Evolutionary conservation across 2,113 vertebrate species (phyloP).

Genomic region (Scomber japonicus): DNA sequence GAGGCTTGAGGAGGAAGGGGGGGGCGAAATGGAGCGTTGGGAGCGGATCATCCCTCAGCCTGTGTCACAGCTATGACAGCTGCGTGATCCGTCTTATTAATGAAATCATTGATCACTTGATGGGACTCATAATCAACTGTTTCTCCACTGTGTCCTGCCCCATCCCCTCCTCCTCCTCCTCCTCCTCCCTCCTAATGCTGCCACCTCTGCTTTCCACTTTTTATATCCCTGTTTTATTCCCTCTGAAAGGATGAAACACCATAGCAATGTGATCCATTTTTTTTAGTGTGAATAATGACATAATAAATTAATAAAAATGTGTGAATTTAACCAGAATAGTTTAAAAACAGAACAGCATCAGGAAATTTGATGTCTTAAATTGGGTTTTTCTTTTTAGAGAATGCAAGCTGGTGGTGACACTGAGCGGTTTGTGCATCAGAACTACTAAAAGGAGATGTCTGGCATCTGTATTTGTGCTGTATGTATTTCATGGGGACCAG

Average conservation of each 20-base stretch:
- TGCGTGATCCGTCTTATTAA: constrained; percentile 99
- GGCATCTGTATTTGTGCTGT: constrained; percentile 63
- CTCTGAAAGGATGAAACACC: constrained; percentile 13
- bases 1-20: constrained; percentile 81
- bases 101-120: constrained; percentile 99
- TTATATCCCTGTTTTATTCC: not conserved
- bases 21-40: constrained; percentile 89
- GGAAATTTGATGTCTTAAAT: constrained; percentile 4
- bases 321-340: constrained; percentile 38
- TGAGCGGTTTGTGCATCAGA: not conserved
- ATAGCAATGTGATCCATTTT: constrained; percentile 3
- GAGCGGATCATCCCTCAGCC: constrained; percentile 95
- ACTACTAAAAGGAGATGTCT: constrained; percentile 44
- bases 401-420: not conserved
- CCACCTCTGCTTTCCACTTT: constrained; percentile 61
- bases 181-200: constrained; percentile 58
- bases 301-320: constrained; percentile 25
- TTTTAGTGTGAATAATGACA: not conserved
- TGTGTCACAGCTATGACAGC: constrained; percentile 94
- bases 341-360: not conserved
- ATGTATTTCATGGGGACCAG: constrained; percentile 63
- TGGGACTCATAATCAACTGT: constrained; percentile 96
- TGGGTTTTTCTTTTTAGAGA: not conserved
- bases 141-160: constrained; percentile 82
- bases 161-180: constrained; percentile 54